Conservation (phyloP, 30 jellyfish, hydroid and myxozoan genomes). For the Chrysaora quinquecirrha region DNA sequence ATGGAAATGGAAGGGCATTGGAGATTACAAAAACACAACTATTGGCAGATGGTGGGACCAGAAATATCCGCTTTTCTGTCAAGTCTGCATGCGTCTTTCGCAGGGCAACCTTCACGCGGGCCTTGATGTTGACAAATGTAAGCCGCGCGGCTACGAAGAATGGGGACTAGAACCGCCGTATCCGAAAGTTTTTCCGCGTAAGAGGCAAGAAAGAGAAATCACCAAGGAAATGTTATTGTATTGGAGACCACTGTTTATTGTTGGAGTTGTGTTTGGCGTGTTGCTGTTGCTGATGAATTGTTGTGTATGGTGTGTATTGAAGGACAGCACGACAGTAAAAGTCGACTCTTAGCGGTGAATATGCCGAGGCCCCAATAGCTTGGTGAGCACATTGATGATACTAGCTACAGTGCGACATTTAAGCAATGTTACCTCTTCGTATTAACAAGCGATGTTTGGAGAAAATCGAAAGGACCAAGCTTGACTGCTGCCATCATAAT, state of each 20-base stretch:
- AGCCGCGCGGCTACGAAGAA: slow-evolving; percentile 82
- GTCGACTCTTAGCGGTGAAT: no score
- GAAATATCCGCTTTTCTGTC: slow-evolving; percentile 93
- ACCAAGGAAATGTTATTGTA: slow-evolving; percentile 38
- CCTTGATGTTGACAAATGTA: slow-evolving; percentile 81
- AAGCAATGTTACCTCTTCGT: no score
- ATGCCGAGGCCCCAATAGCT: no score
- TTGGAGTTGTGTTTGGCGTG: slow-evolving; percentile 32
- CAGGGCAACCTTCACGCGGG: slow-evolving; percentile 96
- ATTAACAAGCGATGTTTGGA: no score
- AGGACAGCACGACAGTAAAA: slow-evolving; percentile 1
- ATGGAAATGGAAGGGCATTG: slow-evolving; percentile 93
- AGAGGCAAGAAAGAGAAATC: slow-evolving; percentile 34
- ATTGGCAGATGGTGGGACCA: slow-evolving; percentile 99
- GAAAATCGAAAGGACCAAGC: no score
- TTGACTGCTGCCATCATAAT: no score
- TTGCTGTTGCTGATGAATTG: slow-evolving; percentile 43
- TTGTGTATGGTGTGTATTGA: slow-evolving; percentile 44
- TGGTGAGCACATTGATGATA: no score
- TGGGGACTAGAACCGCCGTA: slow-evolving; percentile 86
- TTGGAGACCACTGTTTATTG: slow-evolving; percentile 53
- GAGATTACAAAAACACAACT: slow-evolving; percentile 85
- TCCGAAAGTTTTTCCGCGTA: slow-evolving; percentile 37
- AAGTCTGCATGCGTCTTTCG: slow-evolving; percentile 96
- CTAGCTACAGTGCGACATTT: no score